Conservation (phyloP, 2,797 vertebrate genomes). For the Hydrophis major region DNA sequence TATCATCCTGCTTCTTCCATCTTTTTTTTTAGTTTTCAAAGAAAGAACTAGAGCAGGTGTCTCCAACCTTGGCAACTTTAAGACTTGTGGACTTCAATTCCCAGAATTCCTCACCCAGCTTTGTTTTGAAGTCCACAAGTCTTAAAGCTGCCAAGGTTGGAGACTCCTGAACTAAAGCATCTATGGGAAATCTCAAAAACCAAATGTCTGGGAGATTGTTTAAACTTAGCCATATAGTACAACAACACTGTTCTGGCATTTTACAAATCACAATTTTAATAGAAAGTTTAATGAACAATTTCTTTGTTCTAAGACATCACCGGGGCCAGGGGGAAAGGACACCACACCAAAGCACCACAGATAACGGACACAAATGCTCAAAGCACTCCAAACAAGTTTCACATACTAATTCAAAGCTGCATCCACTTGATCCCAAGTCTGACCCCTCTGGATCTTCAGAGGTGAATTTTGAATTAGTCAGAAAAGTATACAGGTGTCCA, state of each 20-base stretch:
- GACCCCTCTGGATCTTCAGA: not conserved
- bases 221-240: not conserved
- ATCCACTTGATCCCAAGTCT: not conserved
- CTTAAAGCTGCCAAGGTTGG: too few relatives aligned
- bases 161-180: not conserved
- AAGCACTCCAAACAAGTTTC: not conserved
- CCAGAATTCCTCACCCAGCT: too few relatives aligned
- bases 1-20: not conserved
- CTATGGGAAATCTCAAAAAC: not conserved
- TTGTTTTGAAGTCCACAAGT: too few relatives aligned
- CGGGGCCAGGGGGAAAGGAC: not conserved
- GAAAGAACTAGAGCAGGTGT: not conserved
- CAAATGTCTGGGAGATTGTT: not conserved
- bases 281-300: conserved; percentile 4
- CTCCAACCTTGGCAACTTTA: too few relatives aligned
- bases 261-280: conserved; percentile 14
- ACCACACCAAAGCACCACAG: not conserved
- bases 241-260: not conserved
- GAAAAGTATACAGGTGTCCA: not conserved
- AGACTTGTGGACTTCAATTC: too few relatives aligned
- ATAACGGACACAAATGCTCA: not conserved
- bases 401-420: not conserved
- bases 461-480: not conserved
- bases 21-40: not conserved
- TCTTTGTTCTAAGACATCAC: not conserved